phyloP scores from a whole-genome alignment of 2,113 vertebrate genomes.

The Elachura formosa region DNA sequence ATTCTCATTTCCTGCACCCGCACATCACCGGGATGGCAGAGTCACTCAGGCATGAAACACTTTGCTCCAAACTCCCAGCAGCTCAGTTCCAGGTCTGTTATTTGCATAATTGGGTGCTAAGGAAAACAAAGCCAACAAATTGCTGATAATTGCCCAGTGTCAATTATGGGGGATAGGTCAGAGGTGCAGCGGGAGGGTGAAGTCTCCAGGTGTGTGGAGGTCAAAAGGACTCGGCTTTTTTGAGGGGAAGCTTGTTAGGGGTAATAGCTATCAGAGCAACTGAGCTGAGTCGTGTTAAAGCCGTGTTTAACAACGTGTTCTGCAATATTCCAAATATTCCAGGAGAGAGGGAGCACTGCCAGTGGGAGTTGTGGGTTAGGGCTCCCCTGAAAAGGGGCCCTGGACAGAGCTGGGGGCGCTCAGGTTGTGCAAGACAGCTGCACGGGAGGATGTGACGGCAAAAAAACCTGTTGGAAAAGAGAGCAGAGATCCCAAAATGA shows the following conservation, averaged over 20 bases:
- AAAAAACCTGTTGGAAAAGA: neutral
- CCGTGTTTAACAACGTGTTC: neutral
- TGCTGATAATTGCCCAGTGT: slow-evolving; percentile 81
- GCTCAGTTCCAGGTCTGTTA: neutral
- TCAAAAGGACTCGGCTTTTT: slow-evolving; percentile 62
- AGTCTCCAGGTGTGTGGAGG: slow-evolving; percentile 79
- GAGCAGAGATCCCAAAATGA: neutral
- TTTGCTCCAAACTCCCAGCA: neutral
- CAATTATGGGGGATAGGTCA: slow-evolving; percentile 71
- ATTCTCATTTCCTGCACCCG: neutral
- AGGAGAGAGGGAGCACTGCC: neutral
- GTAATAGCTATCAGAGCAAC: slow-evolving; percentile 42
- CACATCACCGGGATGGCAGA: neutral
- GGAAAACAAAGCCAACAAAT: slow-evolving; percentile 85
- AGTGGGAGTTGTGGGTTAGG: neutral
- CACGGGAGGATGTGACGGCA: neutral
- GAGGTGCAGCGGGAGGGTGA: slow-evolving; percentile 65
- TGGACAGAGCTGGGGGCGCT: rapidly evolving
- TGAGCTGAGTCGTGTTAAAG: neutral
- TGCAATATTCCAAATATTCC: neutral
- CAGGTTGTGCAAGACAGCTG: neutral
- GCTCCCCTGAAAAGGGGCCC: neutral
- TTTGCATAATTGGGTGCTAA: slow-evolving; percentile 80
- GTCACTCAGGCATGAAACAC: neutral
- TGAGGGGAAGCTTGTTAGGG: slow-evolving; percentile 36